phyloP scores from a whole-genome alignment of 2,113 vertebrate genomes.

The Rafetus swinhoei region DNA sequence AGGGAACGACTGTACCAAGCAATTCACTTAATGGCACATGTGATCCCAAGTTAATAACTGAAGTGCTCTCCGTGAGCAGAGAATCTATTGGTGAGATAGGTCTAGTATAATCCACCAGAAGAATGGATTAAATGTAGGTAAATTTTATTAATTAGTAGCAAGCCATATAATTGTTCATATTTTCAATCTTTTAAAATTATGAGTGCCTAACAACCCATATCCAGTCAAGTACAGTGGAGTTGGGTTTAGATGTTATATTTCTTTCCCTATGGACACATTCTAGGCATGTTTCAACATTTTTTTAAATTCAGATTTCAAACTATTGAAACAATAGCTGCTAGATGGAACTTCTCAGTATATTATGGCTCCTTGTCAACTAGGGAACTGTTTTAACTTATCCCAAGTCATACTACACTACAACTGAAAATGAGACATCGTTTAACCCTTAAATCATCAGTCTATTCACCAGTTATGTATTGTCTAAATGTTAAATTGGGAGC shows the following conservation, averaged over 20 bases:
- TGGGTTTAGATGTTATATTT: neutral
- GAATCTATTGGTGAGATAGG: slow-evolving; percentile 74
- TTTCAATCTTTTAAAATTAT: slow-evolving; percentile 46
- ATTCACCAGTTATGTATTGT: slow-evolving; percentile 48
- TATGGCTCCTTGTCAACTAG: neutral
- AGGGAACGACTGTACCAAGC: slow-evolving; percentile 74
- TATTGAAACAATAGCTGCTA: neutral
- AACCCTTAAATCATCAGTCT: slow-evolving; percentile 17
- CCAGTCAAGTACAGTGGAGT: neutral
- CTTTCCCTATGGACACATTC: neutral
- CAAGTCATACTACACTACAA: neutral
- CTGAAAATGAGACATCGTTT: slow-evolving; percentile 25
- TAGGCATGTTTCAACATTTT: neutral
- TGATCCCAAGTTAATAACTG: slow-evolving; percentile 82
- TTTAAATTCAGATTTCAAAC: neutral
- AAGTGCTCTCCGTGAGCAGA: slow-evolving; percentile 78
- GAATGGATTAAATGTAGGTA: slow-evolving; percentile 54
- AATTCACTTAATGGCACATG: slow-evolving; percentile 84
- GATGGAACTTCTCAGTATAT: slow-evolving; percentile 1
- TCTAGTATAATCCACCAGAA: slow-evolving; percentile 69
- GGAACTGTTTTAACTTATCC: neutral
- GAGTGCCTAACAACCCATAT: neutral
- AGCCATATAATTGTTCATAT: slow-evolving; percentile 9
- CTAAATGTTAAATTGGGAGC: neutral
- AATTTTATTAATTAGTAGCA: slow-evolving; percentile 52